Conservation (phyloP, 2,797 vertebrate species). For the Rhodeus uyekii region DNA sequence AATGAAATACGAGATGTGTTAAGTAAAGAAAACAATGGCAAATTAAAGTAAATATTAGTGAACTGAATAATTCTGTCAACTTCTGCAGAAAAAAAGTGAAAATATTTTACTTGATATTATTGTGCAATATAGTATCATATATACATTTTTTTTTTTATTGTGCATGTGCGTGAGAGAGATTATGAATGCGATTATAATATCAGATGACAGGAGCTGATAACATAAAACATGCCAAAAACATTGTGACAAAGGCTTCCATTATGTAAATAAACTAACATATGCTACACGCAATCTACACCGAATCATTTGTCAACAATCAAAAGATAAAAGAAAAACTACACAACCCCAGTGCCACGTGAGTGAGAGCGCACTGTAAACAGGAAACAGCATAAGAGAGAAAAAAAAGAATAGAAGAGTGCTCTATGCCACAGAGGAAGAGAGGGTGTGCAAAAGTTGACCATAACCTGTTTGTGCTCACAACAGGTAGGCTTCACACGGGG, state of each 20-base stretch:
- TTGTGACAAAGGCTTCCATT: not conserved
- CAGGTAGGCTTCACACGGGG: slow-evolving; percentile 44
- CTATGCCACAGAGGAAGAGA: slow-evolving; percentile 52
- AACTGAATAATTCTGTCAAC: not conserved
- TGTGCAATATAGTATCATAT: not conserved
- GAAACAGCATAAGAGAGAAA: slow-evolving; percentile 58
- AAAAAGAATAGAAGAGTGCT: no score
- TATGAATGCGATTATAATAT: not conserved
- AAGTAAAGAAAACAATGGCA: not conserved
- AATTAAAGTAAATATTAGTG: not conserved
- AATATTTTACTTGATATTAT: not conserved
- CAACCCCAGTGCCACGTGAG: slow-evolving; percentile 33
- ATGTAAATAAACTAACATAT: slow-evolving; percentile 13
- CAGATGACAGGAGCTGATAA: slow-evolving; percentile 5
- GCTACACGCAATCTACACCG: not conserved
- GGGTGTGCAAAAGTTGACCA: slow-evolving; percentile 54
- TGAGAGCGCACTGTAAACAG: slow-evolving; percentile 60
- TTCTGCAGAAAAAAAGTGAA: not conserved
- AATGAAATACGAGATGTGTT: not conserved
- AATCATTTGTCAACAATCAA: slow-evolving; percentile 42
- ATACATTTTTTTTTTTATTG: no score
- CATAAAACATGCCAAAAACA: not conserved
- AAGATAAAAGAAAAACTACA: slow-evolving; percentile 19
- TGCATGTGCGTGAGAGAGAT: not conserved
- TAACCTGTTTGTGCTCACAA: slow-evolving; percentile 57